These are phyloP conservation scores for Chymomyza amoena DNA, from an alignment of 2,888 invertebrate genomes.

Conservation along the genomic window DNA sequence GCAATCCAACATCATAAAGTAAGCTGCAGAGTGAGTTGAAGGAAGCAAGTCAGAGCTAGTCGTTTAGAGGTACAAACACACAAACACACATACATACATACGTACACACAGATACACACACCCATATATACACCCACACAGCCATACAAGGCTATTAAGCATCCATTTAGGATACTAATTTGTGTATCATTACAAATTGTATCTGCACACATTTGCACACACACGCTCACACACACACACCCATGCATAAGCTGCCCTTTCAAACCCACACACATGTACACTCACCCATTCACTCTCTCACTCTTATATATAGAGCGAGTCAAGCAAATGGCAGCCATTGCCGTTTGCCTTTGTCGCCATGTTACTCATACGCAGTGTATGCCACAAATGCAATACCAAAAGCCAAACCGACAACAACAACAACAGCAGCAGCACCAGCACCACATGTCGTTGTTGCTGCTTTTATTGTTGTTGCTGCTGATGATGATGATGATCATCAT, in stretches of 20 bases:
- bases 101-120: slow-evolving; percentile 14
- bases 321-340: slow-evolving; percentile 45
- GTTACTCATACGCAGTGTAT: slow-evolving; percentile 59
- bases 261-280: slow-evolving; percentile 10
- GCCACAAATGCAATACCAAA: slow-evolving; percentile 32
- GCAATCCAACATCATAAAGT: neutral
- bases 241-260: neutral
- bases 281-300: slow-evolving; percentile 4
- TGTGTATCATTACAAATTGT: slow-evolving; percentile 74
- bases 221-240: slow-evolving; percentile 11
- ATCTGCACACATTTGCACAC: slow-evolving; percentile 44
- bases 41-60: no score
- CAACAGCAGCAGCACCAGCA: slow-evolving; percentile 23
- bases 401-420: slow-evolving; percentile 34
- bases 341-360: slow-evolving; percentile 28
- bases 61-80: slow-evolving; percentile 1
- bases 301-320: neutral
- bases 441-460: slow-evolving; percentile 8
- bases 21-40: no score
- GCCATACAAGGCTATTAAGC: slow-evolving; percentile 60
- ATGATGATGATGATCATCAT: slow-evolving; percentile 46
- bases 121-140: slow-evolving; percentile 14
- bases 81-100: slow-evolving; percentile 12
- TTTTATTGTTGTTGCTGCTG: slow-evolving; percentile 15
- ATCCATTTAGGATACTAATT: slow-evolving; percentile 73